Conservation (phyloP, 2,113 vertebrate genomes). For the Ictalurus punctatus region DNA sequence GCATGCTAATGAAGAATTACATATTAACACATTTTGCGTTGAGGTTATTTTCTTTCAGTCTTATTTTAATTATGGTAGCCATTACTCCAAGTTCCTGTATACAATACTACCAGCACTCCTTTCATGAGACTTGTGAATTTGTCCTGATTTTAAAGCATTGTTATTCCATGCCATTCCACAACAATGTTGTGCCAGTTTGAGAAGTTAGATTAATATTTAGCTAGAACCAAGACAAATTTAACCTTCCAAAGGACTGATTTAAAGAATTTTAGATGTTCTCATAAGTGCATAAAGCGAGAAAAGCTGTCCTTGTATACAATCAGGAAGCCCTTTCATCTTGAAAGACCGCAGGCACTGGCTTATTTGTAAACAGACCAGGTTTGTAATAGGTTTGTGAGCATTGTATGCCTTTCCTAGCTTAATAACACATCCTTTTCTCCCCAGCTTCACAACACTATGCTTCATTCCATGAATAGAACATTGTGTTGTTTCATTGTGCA, state of each 20-base stretch:
- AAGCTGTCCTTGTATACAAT: not conserved
- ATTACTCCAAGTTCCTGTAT: not conserved
- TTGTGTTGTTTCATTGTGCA: conserved; percentile 54
- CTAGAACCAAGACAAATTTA: not conserved
- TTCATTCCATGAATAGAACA: conserved; percentile 53
- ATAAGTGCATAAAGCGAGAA: not conserved
- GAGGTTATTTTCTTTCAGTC: not conserved
- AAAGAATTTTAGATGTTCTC: not conserved
- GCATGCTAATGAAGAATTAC: not conserved
- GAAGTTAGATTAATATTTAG: not conserved
- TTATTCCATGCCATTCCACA: not conserved
- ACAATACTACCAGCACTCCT: not conserved
- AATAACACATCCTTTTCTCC: conserved; percentile 35
- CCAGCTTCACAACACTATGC: conserved; percentile 52
- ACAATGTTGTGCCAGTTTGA: not conserved
- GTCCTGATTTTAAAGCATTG: not conserved
- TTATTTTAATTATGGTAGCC: not conserved
- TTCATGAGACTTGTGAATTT: not conserved
- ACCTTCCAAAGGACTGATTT: not conserved
- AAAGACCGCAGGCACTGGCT: not conserved
- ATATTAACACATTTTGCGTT: not conserved
- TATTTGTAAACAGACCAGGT: conserved; percentile 30
- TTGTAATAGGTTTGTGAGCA: conserved; percentile 29
- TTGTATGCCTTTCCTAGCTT: conserved; percentile 42
- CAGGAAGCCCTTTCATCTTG: conserved; percentile 3